A percentile compares a stretch with the other conserved stretches of the same genome.
Evolutionary conservation across 2,888 invertebrate species (phyloP).

Genomic region (Acronicta leporina): DNA sequence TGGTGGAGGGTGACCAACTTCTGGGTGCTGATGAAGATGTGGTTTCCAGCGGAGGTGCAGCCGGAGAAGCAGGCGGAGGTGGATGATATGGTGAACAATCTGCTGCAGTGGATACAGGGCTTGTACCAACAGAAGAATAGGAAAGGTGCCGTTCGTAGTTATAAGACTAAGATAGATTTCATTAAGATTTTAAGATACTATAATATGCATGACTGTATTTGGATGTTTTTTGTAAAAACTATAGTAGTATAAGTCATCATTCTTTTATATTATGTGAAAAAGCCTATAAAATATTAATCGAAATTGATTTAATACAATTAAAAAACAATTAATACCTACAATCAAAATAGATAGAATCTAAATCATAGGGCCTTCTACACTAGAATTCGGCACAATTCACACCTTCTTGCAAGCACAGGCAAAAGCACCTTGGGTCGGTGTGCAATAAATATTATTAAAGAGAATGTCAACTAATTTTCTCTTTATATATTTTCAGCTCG

Average conservation of each 20-base stretch:
- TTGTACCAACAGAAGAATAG: slow-evolving; percentile 90
- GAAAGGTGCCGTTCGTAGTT: slow-evolving; percentile 79
- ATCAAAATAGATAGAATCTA: not conserved
- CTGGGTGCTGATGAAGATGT: slow-evolving; percentile 71
- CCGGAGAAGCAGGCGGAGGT: slow-evolving; percentile 87
- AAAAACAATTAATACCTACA: no score
- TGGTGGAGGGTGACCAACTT: slow-evolving; percentile 61
- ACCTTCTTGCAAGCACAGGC: slow-evolving; percentile 45
- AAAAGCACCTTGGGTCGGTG: slow-evolving; percentile 54
- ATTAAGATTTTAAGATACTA: slow-evolving; percentile 10
- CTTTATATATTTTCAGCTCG: slow-evolving; percentile 87
- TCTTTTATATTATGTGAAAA: not conserved
- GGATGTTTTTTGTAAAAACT: not conserved
- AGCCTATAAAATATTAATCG: not conserved
- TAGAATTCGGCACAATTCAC: slow-evolving; percentile 25
- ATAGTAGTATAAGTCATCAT: not conserved
- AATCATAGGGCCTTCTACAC: slow-evolving; percentile 9
- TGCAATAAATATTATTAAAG: not conserved
- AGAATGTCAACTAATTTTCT: slow-evolving; percentile 22
- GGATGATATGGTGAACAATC: slow-evolving; percentile 93
- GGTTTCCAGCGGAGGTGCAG: slow-evolving; percentile 82
- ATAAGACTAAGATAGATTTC: slow-evolving; percentile 24
- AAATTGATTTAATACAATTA: not conserved
- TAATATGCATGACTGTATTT: slow-evolving; percentile 1
- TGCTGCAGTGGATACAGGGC: slow-evolving; percentile 93